Percentiles rank a stretch among this genome's conserved stretches.
Evolutionary conservation across 2,888 invertebrate genomes (phyloP).

Genomic region (Rotaria sp.): DNA sequence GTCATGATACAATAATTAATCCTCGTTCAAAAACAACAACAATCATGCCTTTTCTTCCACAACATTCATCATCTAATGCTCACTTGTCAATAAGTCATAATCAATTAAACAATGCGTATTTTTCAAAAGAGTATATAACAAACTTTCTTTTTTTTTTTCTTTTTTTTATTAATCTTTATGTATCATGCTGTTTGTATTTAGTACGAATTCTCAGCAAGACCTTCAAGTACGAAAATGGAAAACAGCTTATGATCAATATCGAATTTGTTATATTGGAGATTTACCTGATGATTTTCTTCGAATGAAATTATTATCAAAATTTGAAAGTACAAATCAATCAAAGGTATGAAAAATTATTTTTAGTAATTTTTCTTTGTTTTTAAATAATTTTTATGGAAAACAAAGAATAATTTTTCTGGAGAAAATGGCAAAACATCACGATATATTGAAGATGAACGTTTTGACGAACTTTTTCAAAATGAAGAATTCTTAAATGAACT

Average conservation of each 20-base stretch:
- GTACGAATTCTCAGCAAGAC: background rate
- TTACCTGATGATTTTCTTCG: slow-evolving; percentile 73
- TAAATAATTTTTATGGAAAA: too few species aligned
- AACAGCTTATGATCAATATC: background rate
- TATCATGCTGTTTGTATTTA: too few species aligned
- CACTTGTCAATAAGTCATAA: background rate
- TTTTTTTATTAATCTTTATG: background rate
- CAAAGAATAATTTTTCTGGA: background rate
- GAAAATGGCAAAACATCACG: slow-evolving; percentile 50
- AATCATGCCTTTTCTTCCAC: background rate
- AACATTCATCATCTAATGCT: background rate
- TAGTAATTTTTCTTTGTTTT: too few species aligned
- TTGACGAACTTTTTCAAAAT: slow-evolving; percentile 75
- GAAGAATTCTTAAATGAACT: slow-evolving; percentile 81
- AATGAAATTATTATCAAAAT: slow-evolving; percentile 10
- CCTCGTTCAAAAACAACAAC: background rate
- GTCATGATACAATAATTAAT: background rate
- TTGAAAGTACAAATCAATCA: background rate
- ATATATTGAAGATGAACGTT: slow-evolving; percentile 72
- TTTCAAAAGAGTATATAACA: background rate
- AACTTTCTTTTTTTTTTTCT: background rate
- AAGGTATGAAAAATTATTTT: background rate
- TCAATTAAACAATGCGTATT: background rate
- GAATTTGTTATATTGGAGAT: slow-evolving; percentile 57
- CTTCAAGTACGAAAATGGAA: background rate